Conservation (phyloP, 2,888 invertebrate genomes). For the Nemapogon koenigi region DNA sequence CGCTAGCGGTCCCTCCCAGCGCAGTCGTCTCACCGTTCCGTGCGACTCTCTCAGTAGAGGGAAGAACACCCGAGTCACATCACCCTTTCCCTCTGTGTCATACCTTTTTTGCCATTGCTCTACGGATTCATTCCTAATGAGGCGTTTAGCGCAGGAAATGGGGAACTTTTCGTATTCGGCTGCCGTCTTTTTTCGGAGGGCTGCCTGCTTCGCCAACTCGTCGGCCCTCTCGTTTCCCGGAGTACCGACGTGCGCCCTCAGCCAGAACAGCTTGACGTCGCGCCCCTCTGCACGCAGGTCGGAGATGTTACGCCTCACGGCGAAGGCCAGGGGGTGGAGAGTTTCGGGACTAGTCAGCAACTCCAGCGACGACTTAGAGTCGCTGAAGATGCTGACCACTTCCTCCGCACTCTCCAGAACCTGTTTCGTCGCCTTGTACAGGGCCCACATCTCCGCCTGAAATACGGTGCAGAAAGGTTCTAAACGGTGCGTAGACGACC, state of each 20-base stretch:
- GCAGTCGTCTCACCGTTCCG: too few relatives aligned
- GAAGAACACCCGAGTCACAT: too few relatives aligned
- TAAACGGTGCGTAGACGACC: background rate
- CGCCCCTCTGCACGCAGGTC: background rate
- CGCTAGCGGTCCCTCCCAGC: too few relatives aligned
- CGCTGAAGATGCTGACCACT: too few relatives aligned
- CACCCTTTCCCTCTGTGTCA: too few relatives aligned
- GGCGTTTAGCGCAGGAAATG: background rate
- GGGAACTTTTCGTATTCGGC: background rate
- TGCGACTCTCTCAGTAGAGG: too few relatives aligned
- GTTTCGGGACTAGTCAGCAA: too few relatives aligned
- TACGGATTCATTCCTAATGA: background rate
- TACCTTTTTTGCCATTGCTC: too few relatives aligned
- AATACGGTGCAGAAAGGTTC: slow-evolving; percentile 7
- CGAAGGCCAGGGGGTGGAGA: background rate
- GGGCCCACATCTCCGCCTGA: too few relatives aligned
- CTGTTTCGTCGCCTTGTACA: too few relatives aligned
- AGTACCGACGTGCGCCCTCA: slow-evolving; percentile 1
- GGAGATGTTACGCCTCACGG: background rate
- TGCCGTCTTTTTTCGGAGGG: background rate
- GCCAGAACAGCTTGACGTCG: background rate
- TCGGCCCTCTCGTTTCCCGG: background rate
- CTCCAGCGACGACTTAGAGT: too few relatives aligned
- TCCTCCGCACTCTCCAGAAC: too few relatives aligned
- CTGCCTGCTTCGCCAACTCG: background rate